Conservation (phyloP, 2,113 vertebrate genomes). For the Istiophorus platypterus region DNA sequence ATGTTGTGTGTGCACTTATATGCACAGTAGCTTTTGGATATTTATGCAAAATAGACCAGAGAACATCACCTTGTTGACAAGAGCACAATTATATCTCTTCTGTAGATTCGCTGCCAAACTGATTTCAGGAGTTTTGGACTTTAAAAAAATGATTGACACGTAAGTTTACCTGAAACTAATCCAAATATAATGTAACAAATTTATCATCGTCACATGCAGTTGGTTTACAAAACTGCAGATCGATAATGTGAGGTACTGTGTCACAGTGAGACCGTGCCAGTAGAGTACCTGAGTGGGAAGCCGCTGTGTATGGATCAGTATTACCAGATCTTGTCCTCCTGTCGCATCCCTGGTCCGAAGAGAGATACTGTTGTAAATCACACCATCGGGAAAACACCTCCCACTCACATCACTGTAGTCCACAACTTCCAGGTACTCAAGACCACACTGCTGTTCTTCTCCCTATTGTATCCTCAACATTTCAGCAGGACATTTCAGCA, state of each 20-base stretch:
- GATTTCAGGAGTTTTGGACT: slow-evolving; percentile 95
- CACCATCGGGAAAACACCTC: slow-evolving; percentile 82
- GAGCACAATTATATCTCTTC: slow-evolving; percentile 7
- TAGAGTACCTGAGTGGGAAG: slow-evolving; percentile 91
- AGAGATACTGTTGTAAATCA: slow-evolving; percentile 91
- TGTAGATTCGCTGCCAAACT: slow-evolving; percentile 95
- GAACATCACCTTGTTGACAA: background rate
- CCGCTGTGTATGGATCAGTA: slow-evolving; percentile 99
- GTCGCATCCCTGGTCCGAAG: slow-evolving; percentile 94
- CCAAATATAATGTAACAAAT: background rate
- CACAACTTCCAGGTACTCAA: slow-evolving; percentile 96
- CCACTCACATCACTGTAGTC: slow-evolving; percentile 93
- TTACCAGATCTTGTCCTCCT: slow-evolving; percentile 96
- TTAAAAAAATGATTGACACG: slow-evolving; percentile 97
- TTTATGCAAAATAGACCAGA: background rate
- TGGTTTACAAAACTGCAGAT: background rate
- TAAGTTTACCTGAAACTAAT: slow-evolving; percentile 79
- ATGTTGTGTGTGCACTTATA: background rate
- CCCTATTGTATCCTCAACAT: background rate
- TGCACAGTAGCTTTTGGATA: background rate
- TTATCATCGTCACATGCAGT: background rate
- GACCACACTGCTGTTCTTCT: slow-evolving; percentile 23
- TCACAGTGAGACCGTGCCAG: slow-evolving; percentile 89
- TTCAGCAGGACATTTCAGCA: background rate
- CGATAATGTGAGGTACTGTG: slow-evolving; percentile 23